Percentiles rank a stretch among this genome's conserved stretches.
Evolutionary conservation across 1,140 invertebrate genomes (phyloP).

Genomic region (Contarinia nasturtii): DNA sequence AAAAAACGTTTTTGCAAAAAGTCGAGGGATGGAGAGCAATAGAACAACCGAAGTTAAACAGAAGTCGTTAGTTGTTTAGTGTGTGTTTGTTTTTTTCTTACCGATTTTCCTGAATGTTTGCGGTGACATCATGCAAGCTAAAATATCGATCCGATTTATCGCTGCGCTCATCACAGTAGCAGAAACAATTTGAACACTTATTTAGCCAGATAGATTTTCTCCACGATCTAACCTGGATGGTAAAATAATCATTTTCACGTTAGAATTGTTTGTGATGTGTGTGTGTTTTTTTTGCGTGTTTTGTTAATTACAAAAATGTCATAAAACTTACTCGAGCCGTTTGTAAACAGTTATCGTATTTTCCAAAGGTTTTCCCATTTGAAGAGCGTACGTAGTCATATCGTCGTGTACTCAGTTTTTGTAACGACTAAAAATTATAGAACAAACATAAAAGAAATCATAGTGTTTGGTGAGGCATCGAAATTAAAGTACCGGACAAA

Average conservation of each 20-base stretch:
- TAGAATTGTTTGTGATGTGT: too few relatives aligned
- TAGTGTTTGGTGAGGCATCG: background rate
- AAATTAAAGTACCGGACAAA: background rate
- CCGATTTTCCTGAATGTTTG: constrained; percentile 51
- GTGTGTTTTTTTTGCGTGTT: too few relatives aligned
- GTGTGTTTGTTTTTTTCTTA: constrained; percentile 26
- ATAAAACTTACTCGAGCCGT: background rate
- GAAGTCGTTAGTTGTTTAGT: too few relatives aligned
- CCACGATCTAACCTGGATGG: constrained; percentile 50
- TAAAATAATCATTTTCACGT: too few relatives aligned
- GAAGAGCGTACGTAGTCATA: background rate
- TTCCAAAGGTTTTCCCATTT: background rate
- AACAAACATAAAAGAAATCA: background rate
- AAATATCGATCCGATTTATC: constrained; percentile 55
- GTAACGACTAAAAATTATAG: background rate
- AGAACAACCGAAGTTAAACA: too few relatives aligned
- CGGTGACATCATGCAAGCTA: constrained; percentile 41
- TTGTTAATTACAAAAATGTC: background rate
- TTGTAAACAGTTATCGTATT: background rate
- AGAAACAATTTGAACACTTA: constrained; percentile 81
- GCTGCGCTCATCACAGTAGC: constrained; percentile 59
- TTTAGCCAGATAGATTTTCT: constrained; percentile 54
- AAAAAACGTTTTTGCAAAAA: too few relatives aligned
- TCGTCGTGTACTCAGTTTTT: background rate
- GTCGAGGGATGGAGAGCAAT: too few relatives aligned